A percentile compares a stretch with the other conserved stretches of the same genome.
Evolutionary conservation across 1,140 invertebrate genomes (phyloP).

Genomic region (Bombus breviceps): DNA sequence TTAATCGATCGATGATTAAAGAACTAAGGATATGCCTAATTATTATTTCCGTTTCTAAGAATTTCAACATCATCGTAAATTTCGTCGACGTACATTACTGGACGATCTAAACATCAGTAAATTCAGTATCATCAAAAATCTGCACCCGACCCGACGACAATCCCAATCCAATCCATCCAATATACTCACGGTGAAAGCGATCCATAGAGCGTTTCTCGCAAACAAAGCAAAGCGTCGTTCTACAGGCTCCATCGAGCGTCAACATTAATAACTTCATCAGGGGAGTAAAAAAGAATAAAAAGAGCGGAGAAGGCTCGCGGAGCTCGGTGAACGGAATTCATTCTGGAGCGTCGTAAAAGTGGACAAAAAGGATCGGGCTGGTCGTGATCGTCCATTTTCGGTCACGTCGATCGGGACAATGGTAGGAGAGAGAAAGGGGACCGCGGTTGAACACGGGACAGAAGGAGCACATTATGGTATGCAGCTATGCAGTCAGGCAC

Average conservation of each 20-base stretch:
- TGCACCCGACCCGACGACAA: neutral
- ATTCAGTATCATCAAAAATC: neutral
- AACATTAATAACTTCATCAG: constrained; percentile 38
- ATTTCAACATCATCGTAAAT: neutral
- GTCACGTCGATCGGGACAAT: constrained; percentile 14
- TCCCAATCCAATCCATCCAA: neutral
- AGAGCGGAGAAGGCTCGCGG: neutral
- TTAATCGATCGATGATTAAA: no score
- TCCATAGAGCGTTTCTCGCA: neutral
- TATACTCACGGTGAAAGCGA: neutral
- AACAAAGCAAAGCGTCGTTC: neutral
- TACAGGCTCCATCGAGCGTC: neutral
- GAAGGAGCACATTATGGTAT: constrained; percentile 70
- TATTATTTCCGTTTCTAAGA: neutral
- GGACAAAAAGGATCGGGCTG: constrained; percentile 16
- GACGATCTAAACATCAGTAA: neutral
- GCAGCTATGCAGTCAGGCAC: constrained; percentile 75
- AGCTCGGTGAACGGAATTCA: constrained; percentile 2
- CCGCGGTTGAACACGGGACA: constrained; percentile 45
- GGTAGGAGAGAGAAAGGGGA: constrained; percentile 23
- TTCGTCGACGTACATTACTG: no score
- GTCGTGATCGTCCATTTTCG: constrained; percentile 38
- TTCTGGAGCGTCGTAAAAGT: constrained; percentile 30
- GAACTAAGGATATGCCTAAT: no score
- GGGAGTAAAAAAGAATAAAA: neutral